Evolutionary conservation across 2,888 invertebrate species (phyloP), one percentile per base, ranked within the genome.

Genomic region (Helleia helle): DNA sequence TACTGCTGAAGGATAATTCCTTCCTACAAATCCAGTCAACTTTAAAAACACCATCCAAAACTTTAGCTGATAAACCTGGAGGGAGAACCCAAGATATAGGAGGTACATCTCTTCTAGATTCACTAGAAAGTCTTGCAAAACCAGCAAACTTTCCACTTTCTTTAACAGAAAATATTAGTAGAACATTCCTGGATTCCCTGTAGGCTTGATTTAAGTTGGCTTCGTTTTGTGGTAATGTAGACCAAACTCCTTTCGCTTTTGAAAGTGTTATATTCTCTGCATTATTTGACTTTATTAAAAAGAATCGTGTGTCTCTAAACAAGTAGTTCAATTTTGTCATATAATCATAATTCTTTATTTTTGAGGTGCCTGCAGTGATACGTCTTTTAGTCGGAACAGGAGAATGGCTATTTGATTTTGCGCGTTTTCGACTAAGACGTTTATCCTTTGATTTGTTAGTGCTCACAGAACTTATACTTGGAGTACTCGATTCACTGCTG

Each of bases 251-350:
- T 85, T 95, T 95, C 9, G 93, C 93, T 77, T 99, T 99, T 1
- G 97, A 96, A 44, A 99, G 71, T 24, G 93, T 93, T 38, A 99
- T 94, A 73, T 99, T 99, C 77, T 99, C 98, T 44, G 94, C 93
- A 79, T 99, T 99, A 77, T 97, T 98, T 38, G 97, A 97, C 81
- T 99, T 99, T 59, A 99, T 97, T 43, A 99, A 89, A 83, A 97
- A 98, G 86, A 96, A 98, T 52, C 93, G 89, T 36, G 98, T 94
- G 69, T 96, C 96, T 54, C 96, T 89, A 75, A 98, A 97, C 54
- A 99, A 87, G 76, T 97, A 97, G 81, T 95, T 96, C 51, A 98
- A 77, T 79, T 95, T 94, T 14, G 94, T 93, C 80, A 92, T 87
- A 61, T 94, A 95, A 77, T 95, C 94, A 63, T 94, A 93, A 6